A percentile compares a stretch with the other conserved stretches of the same genome.
phyloP scores from a whole-genome alignment of 1,140 invertebrate species.

The Ceratoteleas bidentatus region DNA sequence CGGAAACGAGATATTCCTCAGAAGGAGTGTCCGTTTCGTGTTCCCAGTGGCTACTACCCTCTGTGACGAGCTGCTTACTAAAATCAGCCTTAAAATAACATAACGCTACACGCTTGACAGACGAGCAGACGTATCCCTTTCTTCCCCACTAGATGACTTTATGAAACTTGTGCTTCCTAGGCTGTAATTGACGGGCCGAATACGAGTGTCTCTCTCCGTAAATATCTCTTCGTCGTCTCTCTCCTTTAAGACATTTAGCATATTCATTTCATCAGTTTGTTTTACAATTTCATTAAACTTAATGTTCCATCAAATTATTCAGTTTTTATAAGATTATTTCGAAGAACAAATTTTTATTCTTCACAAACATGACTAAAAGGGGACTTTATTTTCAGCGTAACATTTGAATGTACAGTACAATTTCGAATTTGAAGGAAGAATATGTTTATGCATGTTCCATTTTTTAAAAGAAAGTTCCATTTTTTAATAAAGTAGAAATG shows the following conservation, averaged over 20 bases:
- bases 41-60: conserved; percentile 72
- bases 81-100: conserved; percentile 78
- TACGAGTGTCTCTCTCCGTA: conserved; percentile 65
- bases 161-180: conserved; percentile 74
- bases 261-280: no score
- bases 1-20: conserved; percentile 53
- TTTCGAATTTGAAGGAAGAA: neutral
- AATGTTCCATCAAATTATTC: no score
- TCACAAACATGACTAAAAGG: no score
- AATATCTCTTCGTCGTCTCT: conserved; percentile 30
- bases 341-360: no score
- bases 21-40: conserved; percentile 66
- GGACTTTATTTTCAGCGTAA: no score
- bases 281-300: no score
- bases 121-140: conserved; percentile 72
- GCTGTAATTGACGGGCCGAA: conserved; percentile 68
- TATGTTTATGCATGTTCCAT: neutral
- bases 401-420: no score
- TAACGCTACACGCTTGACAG: conserved; percentile 60
- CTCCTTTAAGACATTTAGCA: neutral
- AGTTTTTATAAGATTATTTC: no score
- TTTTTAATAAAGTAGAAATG: neutral
- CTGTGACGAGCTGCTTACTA: conserved; percentile 57
- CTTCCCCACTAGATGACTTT: conserved; percentile 78
- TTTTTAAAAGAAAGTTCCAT: conserved; percentile 2